These are phyloP conservation scores for Cephus rjabovi DNA, from an alignment of 2,888 invertebrate genomes.

Conservation along the genomic window DNA sequence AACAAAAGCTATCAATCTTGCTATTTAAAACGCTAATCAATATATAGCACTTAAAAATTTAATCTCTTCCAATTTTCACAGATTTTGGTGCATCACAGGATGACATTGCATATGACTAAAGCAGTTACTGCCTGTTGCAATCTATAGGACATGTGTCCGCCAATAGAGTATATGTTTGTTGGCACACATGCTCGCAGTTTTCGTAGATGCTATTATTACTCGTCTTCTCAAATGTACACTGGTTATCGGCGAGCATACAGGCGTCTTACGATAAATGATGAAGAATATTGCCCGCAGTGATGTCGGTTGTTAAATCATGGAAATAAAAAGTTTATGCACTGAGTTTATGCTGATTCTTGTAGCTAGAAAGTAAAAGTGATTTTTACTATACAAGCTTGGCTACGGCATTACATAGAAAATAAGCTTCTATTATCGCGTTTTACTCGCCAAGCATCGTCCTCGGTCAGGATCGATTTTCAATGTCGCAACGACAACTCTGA, in stretches of 20 bases:
- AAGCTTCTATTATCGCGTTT: neutral
- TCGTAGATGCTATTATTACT: constrained; percentile 4
- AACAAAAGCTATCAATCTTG: neutral
- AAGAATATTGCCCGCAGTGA: neutral
- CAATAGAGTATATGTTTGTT: neutral
- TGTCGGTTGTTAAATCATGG: neutral
- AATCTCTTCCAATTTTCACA: neutral
- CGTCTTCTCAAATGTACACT: neutral
- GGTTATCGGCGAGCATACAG: neutral
- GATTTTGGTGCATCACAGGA: neutral
- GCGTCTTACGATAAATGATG: neutral
- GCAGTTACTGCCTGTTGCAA: neutral
- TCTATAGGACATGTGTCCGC: neutral
- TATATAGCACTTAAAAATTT: neutral
- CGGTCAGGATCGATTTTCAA: neutral
- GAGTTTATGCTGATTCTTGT: neutral
- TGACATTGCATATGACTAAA: neutral
- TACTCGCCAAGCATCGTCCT: neutral
- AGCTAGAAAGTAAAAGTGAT: neutral
- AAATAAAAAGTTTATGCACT: neutral
- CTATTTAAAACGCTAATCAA: neutral
- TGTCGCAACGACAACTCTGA: neutral
- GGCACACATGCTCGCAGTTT: neutral
- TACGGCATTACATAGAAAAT: neutral
- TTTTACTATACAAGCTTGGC: neutral